Base-by-base conservation (phyloP, 2,113 vertebrate species). In the Capreolus pygargus region DNA sequence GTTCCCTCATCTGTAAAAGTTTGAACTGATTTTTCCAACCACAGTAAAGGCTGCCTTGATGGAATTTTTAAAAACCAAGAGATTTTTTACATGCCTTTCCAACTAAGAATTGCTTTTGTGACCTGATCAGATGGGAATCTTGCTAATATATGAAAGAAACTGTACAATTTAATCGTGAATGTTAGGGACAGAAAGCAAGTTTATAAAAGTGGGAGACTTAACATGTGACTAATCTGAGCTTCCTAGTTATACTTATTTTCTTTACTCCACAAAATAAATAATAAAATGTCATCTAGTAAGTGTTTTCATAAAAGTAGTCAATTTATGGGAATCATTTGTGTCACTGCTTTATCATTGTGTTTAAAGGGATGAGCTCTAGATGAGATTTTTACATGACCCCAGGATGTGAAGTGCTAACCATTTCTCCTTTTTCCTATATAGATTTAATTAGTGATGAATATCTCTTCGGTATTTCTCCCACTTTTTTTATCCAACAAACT, bases 111-210 rank as follows among this genome's bases (percentile, higher is more conserved):
- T 94, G n/a, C 67, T 94, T 95, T 92, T 81, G 54, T 30, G 93
- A 88, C 36, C 36, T 67, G 17, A 64, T 43, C 23, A 88, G 12
- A 36, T 61, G 13, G 12, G 30, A 91, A 54, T 91, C 13, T 52
- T 96, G 16, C 30, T 95, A 52, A 60, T 74, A 30, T 25, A 25
- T 95, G 7, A 6, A 83, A 93, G 84, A 92, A 47, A 27, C 86
- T 93, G 81, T 36, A 84, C 28, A 85, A 78, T 84, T 94, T 96
- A 36, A 87, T 90, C 14, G 5, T 86, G 67, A 85, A 33, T 89
- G 19, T 92, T 96, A 93, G 74, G 45, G 25, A 90, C 85, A 94
- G 52, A 95, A 87, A 92, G 57, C 36, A 84, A 6, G 57, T 93
- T 92, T 89, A 52, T 30, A 33, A 33, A 96, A 50, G 61, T 61